phyloP scores from a whole-genome alignment of 2,888 invertebrate genomes.

The Laothoe populi region DNA sequence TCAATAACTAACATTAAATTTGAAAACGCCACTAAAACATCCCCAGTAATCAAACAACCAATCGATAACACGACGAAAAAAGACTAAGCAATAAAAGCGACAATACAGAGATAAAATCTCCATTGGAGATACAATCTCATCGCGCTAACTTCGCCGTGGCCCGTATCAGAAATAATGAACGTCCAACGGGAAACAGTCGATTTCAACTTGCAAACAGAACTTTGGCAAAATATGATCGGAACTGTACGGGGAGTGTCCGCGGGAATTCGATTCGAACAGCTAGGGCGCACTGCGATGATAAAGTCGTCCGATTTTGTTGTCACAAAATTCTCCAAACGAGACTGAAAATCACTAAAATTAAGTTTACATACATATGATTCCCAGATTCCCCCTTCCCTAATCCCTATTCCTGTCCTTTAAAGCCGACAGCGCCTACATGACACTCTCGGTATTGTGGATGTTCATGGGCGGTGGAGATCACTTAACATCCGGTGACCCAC shows the following conservation, averaged over 20 bases:
- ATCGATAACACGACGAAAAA: not conserved
- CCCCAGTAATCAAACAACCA: not conserved
- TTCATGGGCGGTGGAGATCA: no score
- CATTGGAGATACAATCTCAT: conserved; percentile 26
- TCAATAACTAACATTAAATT: no score
- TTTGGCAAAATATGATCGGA: not conserved
- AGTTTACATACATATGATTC: no score
- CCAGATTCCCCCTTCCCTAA: no score
- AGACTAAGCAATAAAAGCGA: conserved; percentile 4
- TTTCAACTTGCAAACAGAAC: conserved; percentile 24
- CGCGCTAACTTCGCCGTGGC: conserved; percentile 16
- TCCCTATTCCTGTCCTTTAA: no score
- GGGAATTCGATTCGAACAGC: not conserved
- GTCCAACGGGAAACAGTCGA: conserved; percentile 22
- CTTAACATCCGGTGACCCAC: no score
- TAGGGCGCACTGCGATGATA: no score
- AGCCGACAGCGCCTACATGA: no score
- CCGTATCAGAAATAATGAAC: conserved; percentile 25
- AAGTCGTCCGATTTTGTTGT: no score
- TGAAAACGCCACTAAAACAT: not conserved
- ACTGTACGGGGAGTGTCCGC: not conserved
- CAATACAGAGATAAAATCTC: conserved; percentile 22
- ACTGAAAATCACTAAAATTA: no score
- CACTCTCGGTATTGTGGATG: no score
- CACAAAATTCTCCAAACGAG: no score